Evolutionary conservation across 2,797 vertebrate genomes (phyloP).

Genomic region (Crocidura indochinensis): DNA sequence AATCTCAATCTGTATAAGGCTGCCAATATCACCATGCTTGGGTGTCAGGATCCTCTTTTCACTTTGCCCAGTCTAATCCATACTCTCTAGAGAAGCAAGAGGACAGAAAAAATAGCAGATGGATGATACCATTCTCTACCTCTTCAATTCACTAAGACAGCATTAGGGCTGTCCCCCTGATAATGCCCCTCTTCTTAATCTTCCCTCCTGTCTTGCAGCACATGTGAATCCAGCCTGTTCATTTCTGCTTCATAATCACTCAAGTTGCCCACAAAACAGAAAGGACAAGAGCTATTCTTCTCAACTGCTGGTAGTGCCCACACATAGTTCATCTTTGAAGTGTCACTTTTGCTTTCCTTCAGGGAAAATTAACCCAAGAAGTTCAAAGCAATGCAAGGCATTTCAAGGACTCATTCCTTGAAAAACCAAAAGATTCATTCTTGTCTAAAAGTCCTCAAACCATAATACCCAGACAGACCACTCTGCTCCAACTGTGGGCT

Average conservation of each 20-base stretch:
- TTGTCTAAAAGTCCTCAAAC: not conserved
- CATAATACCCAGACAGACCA: not conserved
- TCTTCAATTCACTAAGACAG: not conserved
- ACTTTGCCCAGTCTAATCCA: not conserved
- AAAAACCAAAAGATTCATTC: fast-evolving
- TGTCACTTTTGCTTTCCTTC: not conserved
- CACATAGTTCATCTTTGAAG: not conserved
- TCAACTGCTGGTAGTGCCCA: not conserved
- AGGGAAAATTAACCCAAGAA: not conserved
- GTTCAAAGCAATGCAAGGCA: not conserved
- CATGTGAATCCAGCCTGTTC: not conserved
- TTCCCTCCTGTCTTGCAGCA: too few relatives aligned
- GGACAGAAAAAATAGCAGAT: not conserved
- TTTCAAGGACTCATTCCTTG: not conserved
- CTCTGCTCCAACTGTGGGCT: not conserved
- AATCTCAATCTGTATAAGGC: not conserved
- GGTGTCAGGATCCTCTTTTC: too few relatives aligned
- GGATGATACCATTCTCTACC: not conserved
- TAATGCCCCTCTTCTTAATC: not conserved
- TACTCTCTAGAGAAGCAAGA: not conserved
- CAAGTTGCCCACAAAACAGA: not conserved
- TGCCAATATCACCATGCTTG: not conserved
- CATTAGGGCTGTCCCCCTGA: not conserved
- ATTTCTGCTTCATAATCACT: not conserved
- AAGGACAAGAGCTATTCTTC: not conserved